phyloP scores from a whole-genome alignment of 2,888 invertebrate genomes.

The Aquatica leii region DNA sequence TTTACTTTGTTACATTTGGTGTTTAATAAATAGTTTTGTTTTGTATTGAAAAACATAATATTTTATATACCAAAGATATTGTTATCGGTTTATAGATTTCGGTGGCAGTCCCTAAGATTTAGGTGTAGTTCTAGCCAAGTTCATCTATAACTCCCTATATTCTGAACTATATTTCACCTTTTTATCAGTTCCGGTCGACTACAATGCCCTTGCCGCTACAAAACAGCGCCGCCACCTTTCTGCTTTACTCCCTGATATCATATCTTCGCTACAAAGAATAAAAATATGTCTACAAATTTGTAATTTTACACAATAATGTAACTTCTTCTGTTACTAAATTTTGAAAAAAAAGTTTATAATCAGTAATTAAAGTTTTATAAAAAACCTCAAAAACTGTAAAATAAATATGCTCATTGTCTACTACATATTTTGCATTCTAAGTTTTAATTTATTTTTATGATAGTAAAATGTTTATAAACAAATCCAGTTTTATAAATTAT shows the following conservation, averaged over 20 bases:
- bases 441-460: no score
- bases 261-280: slow-evolving; percentile 10
- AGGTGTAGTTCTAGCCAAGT: slow-evolving; percentile 22
- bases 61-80: slow-evolving; percentile 11
- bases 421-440: no score
- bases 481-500: no score
- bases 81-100: slow-evolving; percentile 21
- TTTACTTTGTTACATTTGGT: no score
- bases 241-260: slow-evolving; percentile 26
- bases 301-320: no score
- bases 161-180: slow-evolving; percentile 42
- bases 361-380: no score
- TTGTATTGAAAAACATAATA: neutral
- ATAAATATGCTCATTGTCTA: no score
- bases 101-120: slow-evolving; percentile 23
- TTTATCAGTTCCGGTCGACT: slow-evolving; percentile 45
- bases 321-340: no score
- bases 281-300: slow-evolving; percentile 23
- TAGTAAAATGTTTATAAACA: no score
- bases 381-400: no score
- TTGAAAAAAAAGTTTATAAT: no score
- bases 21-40: neutral
- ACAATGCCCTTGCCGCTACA: slow-evolving; percentile 40
- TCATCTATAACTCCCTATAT: slow-evolving; percentile 27
- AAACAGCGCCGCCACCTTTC: slow-evolving; percentile 33